A percentile compares a stretch with the other conserved stretches of the same genome.
Evolutionary conservation across 92 coral and sea anemone genomes (phyloP).

Genomic region (Actinernus sp.): DNA sequence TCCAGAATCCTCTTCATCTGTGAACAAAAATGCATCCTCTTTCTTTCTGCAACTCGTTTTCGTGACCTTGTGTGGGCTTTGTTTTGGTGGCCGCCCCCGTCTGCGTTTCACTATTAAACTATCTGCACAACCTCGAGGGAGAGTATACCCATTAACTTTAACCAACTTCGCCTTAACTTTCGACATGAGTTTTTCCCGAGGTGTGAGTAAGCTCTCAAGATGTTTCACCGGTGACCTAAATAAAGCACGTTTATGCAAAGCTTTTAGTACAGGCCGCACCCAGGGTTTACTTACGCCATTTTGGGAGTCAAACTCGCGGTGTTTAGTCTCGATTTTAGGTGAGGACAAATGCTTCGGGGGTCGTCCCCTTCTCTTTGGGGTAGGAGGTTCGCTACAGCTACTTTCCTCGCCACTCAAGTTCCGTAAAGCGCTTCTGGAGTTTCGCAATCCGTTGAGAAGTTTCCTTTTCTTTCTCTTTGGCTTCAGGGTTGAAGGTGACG

Average conservation of each 20-base stretch:
- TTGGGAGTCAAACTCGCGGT: constrained; percentile 69
- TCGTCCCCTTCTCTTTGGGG: constrained; percentile 83
- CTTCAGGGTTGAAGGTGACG: constrained; percentile 92
- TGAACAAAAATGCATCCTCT: constrained; percentile 71
- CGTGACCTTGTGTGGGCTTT: constrained; percentile 15
- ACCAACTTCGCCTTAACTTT: constrained; percentile 68
- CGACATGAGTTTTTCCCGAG: constrained; percentile 47
- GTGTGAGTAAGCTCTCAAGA: constrained; percentile 37
- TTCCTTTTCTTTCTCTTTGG: constrained; percentile 75
- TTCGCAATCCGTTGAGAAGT: constrained; percentile 75
- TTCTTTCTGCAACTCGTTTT: constrained; percentile 38
- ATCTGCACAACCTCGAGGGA: constrained; percentile 49
- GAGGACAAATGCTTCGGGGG: constrained; percentile 76
- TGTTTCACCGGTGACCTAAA: constrained; percentile 64
- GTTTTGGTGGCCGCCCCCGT: constrained; percentile 83
- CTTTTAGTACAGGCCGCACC: constrained; percentile 94
- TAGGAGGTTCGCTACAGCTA: constrained; percentile 42
- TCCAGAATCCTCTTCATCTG: constrained; percentile 70
- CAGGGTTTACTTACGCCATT: constrained; percentile 95
- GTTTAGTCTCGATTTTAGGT: constrained; percentile 59
- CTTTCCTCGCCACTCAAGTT: constrained; percentile 84
- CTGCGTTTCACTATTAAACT: constrained; percentile 63
- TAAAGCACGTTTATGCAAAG: constrained; percentile 76
- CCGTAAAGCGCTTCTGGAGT: constrained; percentile 52
- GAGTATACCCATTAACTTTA: constrained; percentile 66